Evolutionary conservation across 2,888 invertebrate genomes (phyloP), one percentile per base, ranked within the genome.

Genomic region (Molorchus minor): DNA sequence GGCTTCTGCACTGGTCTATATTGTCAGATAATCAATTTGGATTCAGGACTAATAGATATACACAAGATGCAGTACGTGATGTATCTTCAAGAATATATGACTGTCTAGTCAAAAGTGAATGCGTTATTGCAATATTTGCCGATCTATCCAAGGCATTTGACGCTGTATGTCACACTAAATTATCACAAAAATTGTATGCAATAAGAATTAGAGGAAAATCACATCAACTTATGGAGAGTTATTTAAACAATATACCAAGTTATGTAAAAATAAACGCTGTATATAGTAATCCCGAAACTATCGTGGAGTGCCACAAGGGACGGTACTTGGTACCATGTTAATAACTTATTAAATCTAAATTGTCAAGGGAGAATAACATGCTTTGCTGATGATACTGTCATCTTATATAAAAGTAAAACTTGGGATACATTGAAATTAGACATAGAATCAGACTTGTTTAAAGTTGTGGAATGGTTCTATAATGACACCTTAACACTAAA

Each of bases 401-500:
- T 44, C 12, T 15, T 44, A n/a, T 44, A 44, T 20, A 21, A 13
- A 44, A 29, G 29, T 20, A 13, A 21, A 10, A 7, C 21, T 8
- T 44, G 21, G 44, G 12, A 44, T 25, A 3, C 44, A 13, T 7
- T 44, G 21, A 44, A 20, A 44, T 13, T 7, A 20, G 13, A 10
- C 15, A 25, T 29, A 25, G 19, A 44, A 20, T 21, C 10, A 19
- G 44, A 44, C n/a, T 10, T 44, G 2, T 13, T 15, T 15, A 21
- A 12, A 5, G 21, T 44, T 10, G 13, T 17, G 13, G 19, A 44
- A 15, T 44, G 44, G 44, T 44, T 44, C 21, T 15, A 4, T 3
- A 44, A 44, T 44, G 15, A 29, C 20, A 35, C 38, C 10, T 49
- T 49, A 20, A 36, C 49, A 49, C 35, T 38, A 20, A 49, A 38